Percentiles rank a stretch among this genome's conserved stretches.
Conservation (phyloP, 2,113 vertebrate species). For the Craseonycteris thonglongyai region DNA sequence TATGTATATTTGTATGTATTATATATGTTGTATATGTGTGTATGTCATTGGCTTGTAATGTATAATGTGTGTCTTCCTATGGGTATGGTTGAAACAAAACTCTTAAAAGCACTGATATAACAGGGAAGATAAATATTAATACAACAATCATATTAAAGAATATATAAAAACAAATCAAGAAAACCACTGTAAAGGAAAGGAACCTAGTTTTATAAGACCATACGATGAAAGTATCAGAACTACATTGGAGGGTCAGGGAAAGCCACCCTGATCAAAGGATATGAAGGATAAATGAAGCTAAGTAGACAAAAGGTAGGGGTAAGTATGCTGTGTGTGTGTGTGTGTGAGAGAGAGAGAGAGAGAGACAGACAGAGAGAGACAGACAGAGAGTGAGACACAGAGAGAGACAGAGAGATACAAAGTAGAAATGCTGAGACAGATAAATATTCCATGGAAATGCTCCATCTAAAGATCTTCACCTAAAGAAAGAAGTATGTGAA, state of each 20-base stretch:
- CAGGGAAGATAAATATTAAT: neutral
- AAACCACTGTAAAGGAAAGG: neutral
- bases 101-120: neutral
- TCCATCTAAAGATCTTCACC: neutral
- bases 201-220: conserved; percentile 7
- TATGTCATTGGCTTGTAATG: neutral
- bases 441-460: neutral
- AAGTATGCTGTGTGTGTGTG: neutral
- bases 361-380: no score
- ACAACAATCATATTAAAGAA: neutral
- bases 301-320: neutral
- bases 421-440: neutral
- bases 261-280: neutral
- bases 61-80: neutral
- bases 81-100: neutral
- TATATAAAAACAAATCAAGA: neutral
- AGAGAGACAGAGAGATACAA: no score
- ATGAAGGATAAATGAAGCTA: neutral
- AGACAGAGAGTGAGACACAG: no score
- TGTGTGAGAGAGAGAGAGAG: neutral
- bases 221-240: neutral
- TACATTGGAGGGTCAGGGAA: neutral
- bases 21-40: neutral
- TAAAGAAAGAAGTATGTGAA: neutral
- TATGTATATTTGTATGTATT: neutral